These are phyloP conservation scores for Cephalopterus ornatus DNA, from an alignment of 2,113 vertebrate species.

Conservation along the genomic window DNA sequence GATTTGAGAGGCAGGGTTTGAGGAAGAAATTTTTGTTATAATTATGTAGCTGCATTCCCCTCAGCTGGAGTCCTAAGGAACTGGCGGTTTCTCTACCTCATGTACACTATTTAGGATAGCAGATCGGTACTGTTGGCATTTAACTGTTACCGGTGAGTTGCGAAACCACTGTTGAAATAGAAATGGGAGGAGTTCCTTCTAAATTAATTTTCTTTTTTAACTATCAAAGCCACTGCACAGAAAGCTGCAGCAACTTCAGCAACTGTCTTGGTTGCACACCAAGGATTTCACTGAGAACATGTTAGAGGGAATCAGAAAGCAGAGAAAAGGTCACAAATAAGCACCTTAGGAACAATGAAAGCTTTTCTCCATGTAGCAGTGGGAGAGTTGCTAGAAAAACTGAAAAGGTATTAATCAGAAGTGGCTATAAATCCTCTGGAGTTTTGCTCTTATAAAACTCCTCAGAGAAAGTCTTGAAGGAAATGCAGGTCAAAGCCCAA, in stretches of 20 bases:
- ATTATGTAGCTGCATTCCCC: not conserved
- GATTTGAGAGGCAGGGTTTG: not conserved
- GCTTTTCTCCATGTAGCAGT: slow-evolving; percentile 82
- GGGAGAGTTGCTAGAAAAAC: slow-evolving; percentile 81
- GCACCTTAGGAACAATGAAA: slow-evolving; percentile 82
- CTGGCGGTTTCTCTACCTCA: not conserved
- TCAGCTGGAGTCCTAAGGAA: not conserved
- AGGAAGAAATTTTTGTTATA: not conserved
- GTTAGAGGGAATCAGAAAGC: slow-evolving; percentile 79
- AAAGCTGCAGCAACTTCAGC: slow-evolving; percentile 70
- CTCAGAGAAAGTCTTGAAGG: slow-evolving; percentile 86
- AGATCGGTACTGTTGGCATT: not conserved
- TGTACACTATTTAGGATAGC: not conserved
- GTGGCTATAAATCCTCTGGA: slow-evolving; percentile 87
- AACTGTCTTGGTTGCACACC: slow-evolving; percentile 78
- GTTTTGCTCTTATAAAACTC: slow-evolving; percentile 88
- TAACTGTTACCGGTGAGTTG: not conserved
- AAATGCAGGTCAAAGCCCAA: slow-evolving; percentile 88
- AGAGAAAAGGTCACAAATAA: slow-evolving; percentile 84
- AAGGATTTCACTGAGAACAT: slow-evolving; percentile 77
- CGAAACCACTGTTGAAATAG: slow-evolving; percentile 26
- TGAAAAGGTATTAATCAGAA: slow-evolving; percentile 88
- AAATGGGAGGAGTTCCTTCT: slow-evolving; percentile 41
- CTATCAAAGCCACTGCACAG: slow-evolving; percentile 58
- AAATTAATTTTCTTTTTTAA: slow-evolving; percentile 64